Percentiles rank a stretch among this genome's conserved stretches.
phyloP scores from a whole-genome alignment of 2,797 vertebrate species.

The Lacerta agilis region DNA sequence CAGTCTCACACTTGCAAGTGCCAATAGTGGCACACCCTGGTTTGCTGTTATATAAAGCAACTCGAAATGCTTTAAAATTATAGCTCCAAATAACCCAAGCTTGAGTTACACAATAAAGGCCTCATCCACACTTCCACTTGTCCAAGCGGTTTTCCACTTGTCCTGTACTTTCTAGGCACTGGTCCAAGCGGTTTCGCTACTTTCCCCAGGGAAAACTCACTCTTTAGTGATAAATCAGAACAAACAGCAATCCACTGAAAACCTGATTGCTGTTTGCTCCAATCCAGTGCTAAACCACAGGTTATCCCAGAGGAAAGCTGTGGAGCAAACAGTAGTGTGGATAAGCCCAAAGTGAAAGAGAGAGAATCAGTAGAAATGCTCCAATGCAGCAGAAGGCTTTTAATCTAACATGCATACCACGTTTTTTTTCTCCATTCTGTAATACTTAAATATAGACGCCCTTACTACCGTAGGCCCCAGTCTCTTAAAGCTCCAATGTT shows the following conservation, averaged over 20 bases:
- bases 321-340: too few relatives aligned
- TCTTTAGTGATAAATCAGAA: too few relatives aligned
- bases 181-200: too few relatives aligned
- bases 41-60: background rate
- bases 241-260: too few relatives aligned
- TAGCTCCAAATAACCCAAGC: background rate
- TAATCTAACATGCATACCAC: background rate
- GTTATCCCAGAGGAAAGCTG: too few relatives aligned
- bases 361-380: background rate
- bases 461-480: background rate
- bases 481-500: background rate
- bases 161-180: too few relatives aligned
- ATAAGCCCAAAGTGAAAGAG: background rate
- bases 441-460: background rate
- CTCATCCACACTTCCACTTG: too few relatives aligned
- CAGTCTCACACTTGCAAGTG: background rate
- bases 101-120: background rate
- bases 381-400: background rate
- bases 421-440: background rate
- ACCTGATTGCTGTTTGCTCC: too few relatives aligned
- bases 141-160: too few relatives aligned
- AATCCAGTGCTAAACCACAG: too few relatives aligned
- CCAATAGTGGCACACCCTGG: background rate
- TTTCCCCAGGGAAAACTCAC: too few relatives aligned
- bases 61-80: background rate